Percentiles rank a stretch among this genome's conserved stretches.
These are phyloP conservation scores for Umimayanthus chanpuru DNA, from an alignment of 92 coral and sea anemone genomes.

Conservation along the genomic window DNA sequence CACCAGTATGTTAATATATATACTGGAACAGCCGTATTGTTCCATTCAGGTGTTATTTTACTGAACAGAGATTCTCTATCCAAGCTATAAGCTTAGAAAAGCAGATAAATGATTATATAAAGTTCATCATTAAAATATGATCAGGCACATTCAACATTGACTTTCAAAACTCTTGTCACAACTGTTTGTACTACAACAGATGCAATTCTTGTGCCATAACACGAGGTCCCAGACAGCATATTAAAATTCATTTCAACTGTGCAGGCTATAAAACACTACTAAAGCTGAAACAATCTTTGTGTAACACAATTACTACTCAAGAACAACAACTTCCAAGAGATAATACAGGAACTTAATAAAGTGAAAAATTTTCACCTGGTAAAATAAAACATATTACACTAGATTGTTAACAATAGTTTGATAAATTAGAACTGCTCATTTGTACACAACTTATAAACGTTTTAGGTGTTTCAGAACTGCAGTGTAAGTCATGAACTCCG, in stretches of 20 bases:
- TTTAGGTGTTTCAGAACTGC: conserved; percentile 10
- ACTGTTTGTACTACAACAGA: conserved; percentile 31
- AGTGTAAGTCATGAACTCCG: not conserved
- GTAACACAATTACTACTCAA: conserved; percentile 64
- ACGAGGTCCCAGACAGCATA: not conserved
- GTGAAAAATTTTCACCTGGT: conserved; percentile 51
- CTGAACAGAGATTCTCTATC: not conserved
- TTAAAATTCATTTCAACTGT: conserved; percentile 9
- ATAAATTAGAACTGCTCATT: conserved; percentile 37
- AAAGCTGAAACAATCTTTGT: conserved; percentile 61
- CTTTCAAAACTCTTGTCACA: not conserved
- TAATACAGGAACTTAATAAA: conserved; percentile 40
- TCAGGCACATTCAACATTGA: conserved; percentile 25
- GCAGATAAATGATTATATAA: conserved; percentile 31
- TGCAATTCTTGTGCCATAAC: conserved; percentile 7
- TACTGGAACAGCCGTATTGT: conserved; percentile 11
- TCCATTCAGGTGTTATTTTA: not conserved
- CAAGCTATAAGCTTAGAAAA: conserved; percentile 17
- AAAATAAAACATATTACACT: conserved; percentile 44
- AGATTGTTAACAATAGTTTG: conserved; percentile 37
- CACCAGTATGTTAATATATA: not conserved
- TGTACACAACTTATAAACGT: not conserved
- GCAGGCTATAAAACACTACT: not conserved
- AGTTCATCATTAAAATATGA: conserved; percentile 40
- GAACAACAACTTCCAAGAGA: conserved; percentile 37